A percentile compares a stretch with the other conserved stretches of the same genome.
These are phyloP conservation scores for Mechanitis messenoides DNA, from an alignment of 2,888 invertebrate species.

Conservation along the genomic window DNA sequence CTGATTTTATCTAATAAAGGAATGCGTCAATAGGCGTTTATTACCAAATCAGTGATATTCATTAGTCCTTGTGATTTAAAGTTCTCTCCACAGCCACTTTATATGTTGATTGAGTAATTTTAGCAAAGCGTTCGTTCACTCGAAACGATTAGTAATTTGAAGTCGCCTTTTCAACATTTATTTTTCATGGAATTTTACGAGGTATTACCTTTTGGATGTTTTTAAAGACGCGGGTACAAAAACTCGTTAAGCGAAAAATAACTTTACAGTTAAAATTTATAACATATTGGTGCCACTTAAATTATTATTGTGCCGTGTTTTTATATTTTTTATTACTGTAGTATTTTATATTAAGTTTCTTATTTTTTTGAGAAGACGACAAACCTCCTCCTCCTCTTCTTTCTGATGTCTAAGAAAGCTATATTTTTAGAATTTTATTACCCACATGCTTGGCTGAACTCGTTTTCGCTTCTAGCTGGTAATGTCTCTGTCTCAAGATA, in stretches of 20 bases:
- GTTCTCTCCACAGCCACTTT: constrained; percentile 56
- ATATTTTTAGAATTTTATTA: too few species aligned
- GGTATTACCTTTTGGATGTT: neutral
- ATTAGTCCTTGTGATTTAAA: constrained; percentile 57
- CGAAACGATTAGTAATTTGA: constrained; percentile 44
- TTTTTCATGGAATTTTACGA: constrained; percentile 9
- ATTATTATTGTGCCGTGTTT: too few species aligned
- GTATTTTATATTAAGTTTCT: too few species aligned
- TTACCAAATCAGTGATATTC: constrained; percentile 52
- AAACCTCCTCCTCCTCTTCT: too few species aligned
- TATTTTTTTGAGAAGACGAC: too few species aligned
- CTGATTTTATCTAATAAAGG: constrained; percentile 37
- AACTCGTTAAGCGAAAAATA: neutral
- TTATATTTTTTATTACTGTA: too few species aligned
- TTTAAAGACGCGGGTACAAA: neutral
- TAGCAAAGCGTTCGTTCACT: constrained; percentile 46
- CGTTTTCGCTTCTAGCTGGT: too few species aligned
- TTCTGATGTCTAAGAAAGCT: too few species aligned
- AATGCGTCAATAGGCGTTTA: constrained; percentile 42
- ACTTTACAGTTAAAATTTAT: too few species aligned
- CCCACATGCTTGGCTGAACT: too few species aligned
- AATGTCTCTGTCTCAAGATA: too few species aligned
- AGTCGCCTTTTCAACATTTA: constrained; percentile 31
- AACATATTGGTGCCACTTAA: too few species aligned
- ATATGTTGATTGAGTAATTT: constrained; percentile 65